These are phyloP conservation scores for Ephialtes manifestator DNA, from an alignment of 2,888 invertebrate species.

Conservation along the genomic window DNA sequence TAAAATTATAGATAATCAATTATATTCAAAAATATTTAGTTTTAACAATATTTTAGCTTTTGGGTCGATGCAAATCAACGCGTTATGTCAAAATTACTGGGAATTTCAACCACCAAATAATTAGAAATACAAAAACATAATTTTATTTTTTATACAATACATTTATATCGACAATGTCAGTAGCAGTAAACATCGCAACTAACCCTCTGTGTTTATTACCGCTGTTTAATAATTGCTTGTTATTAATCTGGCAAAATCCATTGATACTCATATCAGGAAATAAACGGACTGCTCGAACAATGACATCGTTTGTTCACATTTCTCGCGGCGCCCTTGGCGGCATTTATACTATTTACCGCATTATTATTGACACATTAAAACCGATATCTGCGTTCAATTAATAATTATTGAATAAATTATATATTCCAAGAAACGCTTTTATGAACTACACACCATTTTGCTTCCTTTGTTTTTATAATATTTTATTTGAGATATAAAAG, in stretches of 20 bases:
- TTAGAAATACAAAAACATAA: too few relatives aligned
- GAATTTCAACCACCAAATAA: too few relatives aligned
- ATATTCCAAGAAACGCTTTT: slow-evolving; percentile 19
- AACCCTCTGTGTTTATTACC: slow-evolving; percentile 12
- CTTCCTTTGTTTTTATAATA: too few relatives aligned
- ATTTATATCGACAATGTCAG: not conserved
- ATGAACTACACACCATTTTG: not conserved
- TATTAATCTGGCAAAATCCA: slow-evolving; percentile 46
- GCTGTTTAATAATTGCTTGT: slow-evolving; percentile 23
- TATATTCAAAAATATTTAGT: too few relatives aligned
- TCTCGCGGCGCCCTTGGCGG: slow-evolving; percentile 22
- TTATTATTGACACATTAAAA: slow-evolving; percentile 27
- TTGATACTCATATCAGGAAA: slow-evolving; percentile 50
- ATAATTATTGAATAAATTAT: slow-evolving; percentile 42
- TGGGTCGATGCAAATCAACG: too few relatives aligned
- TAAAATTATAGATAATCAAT: too few relatives aligned
- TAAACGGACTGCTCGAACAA: slow-evolving; percentile 34
- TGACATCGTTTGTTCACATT: slow-evolving; percentile 51
- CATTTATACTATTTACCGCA: not conserved
- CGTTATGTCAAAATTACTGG: too few relatives aligned
- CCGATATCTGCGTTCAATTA: slow-evolving; percentile 28
- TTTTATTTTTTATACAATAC: too few relatives aligned
- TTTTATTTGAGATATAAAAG: too few relatives aligned
- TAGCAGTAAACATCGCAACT: not conserved
- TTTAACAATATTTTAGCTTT: too few relatives aligned